A percentile compares a stretch with the other conserved stretches of the same genome.
Evolutionary conservation across 2,797 vertebrate species (phyloP).

Genomic region (Poecile montanus): DNA sequence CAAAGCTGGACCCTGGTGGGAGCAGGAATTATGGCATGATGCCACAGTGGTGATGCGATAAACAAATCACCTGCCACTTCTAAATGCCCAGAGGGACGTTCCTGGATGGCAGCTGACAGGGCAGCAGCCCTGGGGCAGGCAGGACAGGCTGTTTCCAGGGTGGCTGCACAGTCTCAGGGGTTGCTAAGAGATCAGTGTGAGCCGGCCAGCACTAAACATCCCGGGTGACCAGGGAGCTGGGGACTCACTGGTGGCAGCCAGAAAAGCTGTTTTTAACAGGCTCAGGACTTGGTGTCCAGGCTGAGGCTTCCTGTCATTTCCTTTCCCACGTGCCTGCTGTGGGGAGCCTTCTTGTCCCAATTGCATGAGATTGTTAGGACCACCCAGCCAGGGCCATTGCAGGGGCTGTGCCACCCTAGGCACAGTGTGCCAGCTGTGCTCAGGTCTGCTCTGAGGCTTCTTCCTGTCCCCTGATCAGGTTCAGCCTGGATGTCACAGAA

Average conservation of each 20-base stretch:
- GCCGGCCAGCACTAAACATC: neutral
- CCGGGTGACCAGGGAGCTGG: neutral
- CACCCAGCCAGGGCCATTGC: neutral
- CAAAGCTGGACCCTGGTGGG: neutral
- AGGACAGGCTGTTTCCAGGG: neutral
- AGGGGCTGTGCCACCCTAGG: neutral
- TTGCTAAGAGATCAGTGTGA: conserved; percentile 11
- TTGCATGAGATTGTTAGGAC: neutral
- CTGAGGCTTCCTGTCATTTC: neutral
- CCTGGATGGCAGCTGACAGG: neutral
- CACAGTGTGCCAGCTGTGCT: neutral
- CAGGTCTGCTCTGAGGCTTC: neutral
- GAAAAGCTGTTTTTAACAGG: neutral
- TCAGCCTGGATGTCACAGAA: conserved; percentile 82
- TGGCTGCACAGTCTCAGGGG: neutral
- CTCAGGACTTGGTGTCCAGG: neutral
- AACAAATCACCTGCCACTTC: neutral
- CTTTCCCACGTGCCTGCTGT: neutral
- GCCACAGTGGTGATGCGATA: neutral
- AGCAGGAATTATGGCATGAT: neutral
- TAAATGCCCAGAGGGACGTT: neutral
- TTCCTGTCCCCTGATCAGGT: conserved; percentile 68
- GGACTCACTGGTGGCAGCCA: neutral
- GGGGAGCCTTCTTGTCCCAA: neutral
- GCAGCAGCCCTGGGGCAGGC: neutral